Percentiles rank a stretch among this genome's conserved stretches.
These are phyloP conservation scores for Falco peregrinus DNA, from an alignment of 2,797 vertebrate genomes.

Conservation along the genomic window DNA sequence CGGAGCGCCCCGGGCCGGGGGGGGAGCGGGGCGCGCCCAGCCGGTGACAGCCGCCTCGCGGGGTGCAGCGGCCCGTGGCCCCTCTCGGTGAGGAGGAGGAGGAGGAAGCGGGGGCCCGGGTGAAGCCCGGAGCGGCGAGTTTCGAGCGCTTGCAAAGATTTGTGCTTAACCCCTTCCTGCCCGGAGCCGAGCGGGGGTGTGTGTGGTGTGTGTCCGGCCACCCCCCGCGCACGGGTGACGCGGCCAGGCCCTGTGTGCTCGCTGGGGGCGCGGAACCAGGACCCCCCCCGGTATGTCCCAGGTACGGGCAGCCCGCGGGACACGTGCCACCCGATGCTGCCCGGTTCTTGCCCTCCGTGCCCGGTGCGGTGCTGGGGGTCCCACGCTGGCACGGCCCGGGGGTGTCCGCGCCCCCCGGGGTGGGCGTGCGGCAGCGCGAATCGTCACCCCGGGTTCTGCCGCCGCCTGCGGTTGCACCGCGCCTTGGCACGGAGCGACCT, in stretches of 20 bases:
- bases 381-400: not conserved
- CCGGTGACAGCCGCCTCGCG: not conserved
- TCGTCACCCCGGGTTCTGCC: not conserved
- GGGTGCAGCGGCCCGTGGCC: conserved; percentile 29
- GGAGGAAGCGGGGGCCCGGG: not conserved
- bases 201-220: not conserved
- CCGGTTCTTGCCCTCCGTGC: not conserved
- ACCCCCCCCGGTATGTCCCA: not conserved
- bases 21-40: not conserved
- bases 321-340: not conserved
- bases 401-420: not conserved
- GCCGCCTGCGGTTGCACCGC: not conserved
- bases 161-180: not conserved
- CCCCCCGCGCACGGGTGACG: not conserved
- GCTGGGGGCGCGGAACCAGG: not conserved
- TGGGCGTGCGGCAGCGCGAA: not conserved
- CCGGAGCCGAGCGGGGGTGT: not conserved
- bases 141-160: not conserved
- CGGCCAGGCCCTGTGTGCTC: not conserved
- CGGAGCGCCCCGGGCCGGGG: not conserved
- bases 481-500: not conserved
- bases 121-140: not conserved
- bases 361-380: not conserved
- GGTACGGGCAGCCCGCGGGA: not conserved
- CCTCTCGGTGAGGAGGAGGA: conserved; percentile 12